Percentiles rank a stretch among this genome's conserved stretches.
These are phyloP conservation scores for Drosophila guanche DNA, from an alignment of 1,140 invertebrate genomes.

Conservation along the genomic window DNA sequence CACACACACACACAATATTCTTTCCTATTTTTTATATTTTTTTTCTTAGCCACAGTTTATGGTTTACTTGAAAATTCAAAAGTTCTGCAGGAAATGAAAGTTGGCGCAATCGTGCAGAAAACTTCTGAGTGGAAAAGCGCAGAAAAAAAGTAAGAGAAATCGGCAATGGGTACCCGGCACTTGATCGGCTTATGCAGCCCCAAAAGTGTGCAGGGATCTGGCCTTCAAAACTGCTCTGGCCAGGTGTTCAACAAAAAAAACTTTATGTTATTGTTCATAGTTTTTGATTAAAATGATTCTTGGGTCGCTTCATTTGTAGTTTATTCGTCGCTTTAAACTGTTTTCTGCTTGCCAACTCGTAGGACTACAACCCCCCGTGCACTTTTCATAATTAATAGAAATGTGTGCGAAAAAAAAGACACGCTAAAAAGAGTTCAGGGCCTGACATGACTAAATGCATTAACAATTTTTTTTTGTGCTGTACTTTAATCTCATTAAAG, in stretches of 20 bases:
- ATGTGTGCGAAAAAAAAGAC: slow-evolving; percentile 10
- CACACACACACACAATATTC: slow-evolving; percentile 13
- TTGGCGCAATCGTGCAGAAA: slow-evolving; percentile 75
- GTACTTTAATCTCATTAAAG: slow-evolving; percentile 68
- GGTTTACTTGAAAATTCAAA: slow-evolving; percentile 64
- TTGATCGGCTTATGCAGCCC: too few relatives aligned
- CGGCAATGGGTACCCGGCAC: too few relatives aligned
- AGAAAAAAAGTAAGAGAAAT: slow-evolving; percentile 12
- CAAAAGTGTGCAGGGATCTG: too few relatives aligned
- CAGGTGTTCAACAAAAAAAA: too few relatives aligned
- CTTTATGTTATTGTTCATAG: too few relatives aligned
- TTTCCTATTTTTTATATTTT: slow-evolving; percentile 24
- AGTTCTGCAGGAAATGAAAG: slow-evolving; percentile 72
- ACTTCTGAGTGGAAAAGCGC: slow-evolving; percentile 40
- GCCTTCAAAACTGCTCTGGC: too few relatives aligned
- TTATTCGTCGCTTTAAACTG: too few relatives aligned
- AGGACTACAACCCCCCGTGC: too few relatives aligned
- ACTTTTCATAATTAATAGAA: too few relatives aligned
- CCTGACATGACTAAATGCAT: slow-evolving; percentile 61
- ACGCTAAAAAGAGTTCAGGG: slow-evolving; percentile 11
- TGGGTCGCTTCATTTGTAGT: too few relatives aligned
- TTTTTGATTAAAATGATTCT: too few relatives aligned
- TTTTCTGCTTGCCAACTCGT: too few relatives aligned
- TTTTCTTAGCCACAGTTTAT: slow-evolving; percentile 45
- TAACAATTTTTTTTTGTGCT: slow-evolving; percentile 44